Percentiles rank a stretch among this genome's conserved stretches.
These are phyloP conservation scores for Idaea biselata DNA, from an alignment of 2,888 invertebrate species.

Conservation along the genomic window DNA sequence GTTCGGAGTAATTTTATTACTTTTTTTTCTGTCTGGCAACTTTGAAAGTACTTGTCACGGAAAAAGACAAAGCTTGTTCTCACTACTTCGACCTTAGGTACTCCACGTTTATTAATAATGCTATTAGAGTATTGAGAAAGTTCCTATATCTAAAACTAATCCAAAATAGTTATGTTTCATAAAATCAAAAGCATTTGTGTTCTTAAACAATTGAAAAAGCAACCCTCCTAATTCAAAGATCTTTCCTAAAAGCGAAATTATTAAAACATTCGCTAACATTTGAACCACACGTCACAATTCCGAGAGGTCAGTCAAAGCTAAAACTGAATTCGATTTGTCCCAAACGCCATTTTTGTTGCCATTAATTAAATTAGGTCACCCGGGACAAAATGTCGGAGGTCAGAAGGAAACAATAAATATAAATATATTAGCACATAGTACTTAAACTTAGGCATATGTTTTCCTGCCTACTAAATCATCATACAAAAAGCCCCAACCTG, in stretches of 20 bases:
- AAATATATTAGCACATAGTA: neutral
- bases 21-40: no score
- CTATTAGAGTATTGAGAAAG: no score
- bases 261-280: neutral
- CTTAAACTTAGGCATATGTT: neutral
- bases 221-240: neutral
- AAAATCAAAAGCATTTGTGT: no score
- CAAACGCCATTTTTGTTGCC: constrained; percentile 11
- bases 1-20: no score
- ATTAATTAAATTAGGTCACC: constrained; percentile 17
- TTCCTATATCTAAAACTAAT: no score
- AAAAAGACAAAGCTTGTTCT: no score
- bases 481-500: no score
- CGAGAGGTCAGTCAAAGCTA: constrained; percentile 4
- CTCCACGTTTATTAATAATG: no score
- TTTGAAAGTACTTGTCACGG: no score
- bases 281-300: neutral
- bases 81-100: no score
- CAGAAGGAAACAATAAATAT: constrained; percentile 4
- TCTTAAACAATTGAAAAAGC: no score
- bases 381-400: constrained; percentile 7
- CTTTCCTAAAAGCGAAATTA: neutral
- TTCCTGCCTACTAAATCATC: neutral
- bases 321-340: constrained; percentile 10
- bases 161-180: no score